Base-by-base conservation (phyloP, 2,888 invertebrate genomes). In the Vannuccia rotundouncinata region DNA sequence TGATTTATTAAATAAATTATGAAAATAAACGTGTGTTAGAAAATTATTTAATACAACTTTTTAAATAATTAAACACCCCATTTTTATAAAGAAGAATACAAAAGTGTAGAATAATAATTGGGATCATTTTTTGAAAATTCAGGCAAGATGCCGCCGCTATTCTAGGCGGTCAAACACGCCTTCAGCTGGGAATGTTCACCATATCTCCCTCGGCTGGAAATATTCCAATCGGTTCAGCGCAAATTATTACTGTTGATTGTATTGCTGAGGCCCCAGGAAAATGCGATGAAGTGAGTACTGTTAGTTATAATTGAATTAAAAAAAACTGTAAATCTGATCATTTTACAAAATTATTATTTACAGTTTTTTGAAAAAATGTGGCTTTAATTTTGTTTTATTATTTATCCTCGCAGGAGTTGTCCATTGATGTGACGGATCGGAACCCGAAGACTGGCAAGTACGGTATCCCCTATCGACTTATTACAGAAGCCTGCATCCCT, bases 201-300 rank as follows among this genome's bases (percentile, higher is more conserved):
- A 84, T 88, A 45, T 86, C 84, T 83, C 88, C 88, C 1, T 86
- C 88, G n/a, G 85, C 85, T 83, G 87, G 86, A 13, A 85, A 85
- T 73, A 85, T 88, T 29, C 82, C 85, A 22, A 85, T 86, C 2
- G 85, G 85, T 76, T 85, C 85, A 25, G 85, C 85, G 76, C 85
- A 86, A 81, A 84, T 84, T 31, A 85, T 88, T 80, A 86, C 85
- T 13, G 86, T 88, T 0, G 88, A 88, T 79, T 88, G 87, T 83
- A 83, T 85, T 0, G 85, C 87, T 0, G 88, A 88, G 81, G 82
- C 82, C n/a, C 83, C 85, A 77, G 87, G 86, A 25, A 83, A 83
- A 45, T 86, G 84, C 82, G 85, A 86, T 81, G 88, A 88, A 86
- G 88, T 86, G 80, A 66, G 82, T 27, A 25, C 28, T 31, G 22